A percentile compares a stretch with the other conserved stretches of the same genome.
These are phyloP conservation scores for Brotogeris chrysoptera DNA, from an alignment of 2,797 vertebrate species.

Conservation along the genomic window DNA sequence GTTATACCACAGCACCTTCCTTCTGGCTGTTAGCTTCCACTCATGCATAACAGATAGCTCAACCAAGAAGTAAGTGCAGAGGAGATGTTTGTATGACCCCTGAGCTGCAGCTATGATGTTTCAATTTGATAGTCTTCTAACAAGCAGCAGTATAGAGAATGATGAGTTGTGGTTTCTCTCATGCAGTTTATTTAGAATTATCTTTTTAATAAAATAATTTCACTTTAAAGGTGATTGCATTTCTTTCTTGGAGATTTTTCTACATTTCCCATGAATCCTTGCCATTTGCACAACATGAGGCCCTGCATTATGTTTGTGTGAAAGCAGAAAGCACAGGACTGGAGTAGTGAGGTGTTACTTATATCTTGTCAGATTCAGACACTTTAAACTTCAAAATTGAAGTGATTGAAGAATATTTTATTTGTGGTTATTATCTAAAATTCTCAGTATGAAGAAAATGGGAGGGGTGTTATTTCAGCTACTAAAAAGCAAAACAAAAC, in stretches of 20 bases:
- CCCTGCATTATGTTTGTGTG: background rate
- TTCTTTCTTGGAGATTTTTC: background rate
- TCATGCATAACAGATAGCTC: background rate
- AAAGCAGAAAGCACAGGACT: background rate
- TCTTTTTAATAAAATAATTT: background rate
- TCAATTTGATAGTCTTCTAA: background rate
- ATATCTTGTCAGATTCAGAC: background rate
- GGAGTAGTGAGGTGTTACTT: background rate
- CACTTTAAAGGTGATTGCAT: background rate
- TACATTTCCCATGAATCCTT: background rate
- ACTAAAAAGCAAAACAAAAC: background rate
- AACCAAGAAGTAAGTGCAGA: background rate
- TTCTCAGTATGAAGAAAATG: background rate
- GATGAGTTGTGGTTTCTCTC: background rate
- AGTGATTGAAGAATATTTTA: background rate
- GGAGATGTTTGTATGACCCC: background rate
- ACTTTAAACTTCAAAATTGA: background rate
- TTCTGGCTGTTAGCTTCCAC: background rate
- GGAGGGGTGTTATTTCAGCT: background rate
- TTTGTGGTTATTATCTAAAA: background rate
- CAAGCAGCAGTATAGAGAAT: background rate
- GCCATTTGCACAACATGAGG: rapidly evolving
- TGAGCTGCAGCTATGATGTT: background rate
- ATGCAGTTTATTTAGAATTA: background rate
- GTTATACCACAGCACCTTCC: background rate